These are phyloP conservation scores for Takifugu ocellatus DNA, from an alignment of 2,797 vertebrate genomes.

Conservation along the genomic window DNA sequence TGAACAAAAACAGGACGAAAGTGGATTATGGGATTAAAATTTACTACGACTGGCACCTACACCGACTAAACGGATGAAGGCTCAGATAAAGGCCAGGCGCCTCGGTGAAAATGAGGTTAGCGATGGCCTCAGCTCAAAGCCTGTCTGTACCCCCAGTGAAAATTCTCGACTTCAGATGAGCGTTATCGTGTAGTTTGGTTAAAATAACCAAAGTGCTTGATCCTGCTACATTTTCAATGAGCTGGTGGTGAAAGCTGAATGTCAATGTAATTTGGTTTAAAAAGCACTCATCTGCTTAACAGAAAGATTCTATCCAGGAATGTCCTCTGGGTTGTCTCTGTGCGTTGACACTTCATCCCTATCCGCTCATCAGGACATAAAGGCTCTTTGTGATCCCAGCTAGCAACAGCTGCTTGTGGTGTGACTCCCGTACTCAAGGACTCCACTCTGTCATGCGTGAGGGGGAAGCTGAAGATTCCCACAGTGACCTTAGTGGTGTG, in stretches of 20 bases:
- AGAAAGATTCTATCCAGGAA: conserved; percentile 5
- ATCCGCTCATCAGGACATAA: conserved; percentile 15
- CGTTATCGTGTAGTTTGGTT: no score
- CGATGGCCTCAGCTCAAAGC: conserved; percentile 13
- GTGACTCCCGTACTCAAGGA: conserved; percentile 54
- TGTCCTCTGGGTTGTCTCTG: conserved; percentile 6
- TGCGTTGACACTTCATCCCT: conserved; percentile 20
- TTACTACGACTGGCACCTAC: conserved; percentile 51
- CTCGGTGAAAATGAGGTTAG: conserved; percentile 25
- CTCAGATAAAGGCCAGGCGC: conserved; percentile 61
- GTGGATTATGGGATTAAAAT: conserved; percentile 80
- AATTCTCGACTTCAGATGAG: no score
- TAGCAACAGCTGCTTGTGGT: conserved; percentile 39
- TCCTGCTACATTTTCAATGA: conserved; percentile 1
- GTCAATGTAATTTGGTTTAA: neutral
- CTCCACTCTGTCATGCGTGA: conserved; percentile 16
- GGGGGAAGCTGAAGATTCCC: conserved; percentile 6
- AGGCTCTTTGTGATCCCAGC: conserved; percentile 38
- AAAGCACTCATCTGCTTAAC: neutral
- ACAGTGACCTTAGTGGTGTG: conserved; percentile 1
- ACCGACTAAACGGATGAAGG: conserved; percentile 59
- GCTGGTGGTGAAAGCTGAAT: neutral
- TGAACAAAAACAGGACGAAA: conserved; percentile 72
- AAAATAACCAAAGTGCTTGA: neutral
- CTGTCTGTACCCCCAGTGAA: neutral